A percentile compares a stretch with the other conserved stretches of the same genome.
phyloP scores from a whole-genome alignment of 2,888 invertebrate species.

The Trichogramma evanescens region DNA sequence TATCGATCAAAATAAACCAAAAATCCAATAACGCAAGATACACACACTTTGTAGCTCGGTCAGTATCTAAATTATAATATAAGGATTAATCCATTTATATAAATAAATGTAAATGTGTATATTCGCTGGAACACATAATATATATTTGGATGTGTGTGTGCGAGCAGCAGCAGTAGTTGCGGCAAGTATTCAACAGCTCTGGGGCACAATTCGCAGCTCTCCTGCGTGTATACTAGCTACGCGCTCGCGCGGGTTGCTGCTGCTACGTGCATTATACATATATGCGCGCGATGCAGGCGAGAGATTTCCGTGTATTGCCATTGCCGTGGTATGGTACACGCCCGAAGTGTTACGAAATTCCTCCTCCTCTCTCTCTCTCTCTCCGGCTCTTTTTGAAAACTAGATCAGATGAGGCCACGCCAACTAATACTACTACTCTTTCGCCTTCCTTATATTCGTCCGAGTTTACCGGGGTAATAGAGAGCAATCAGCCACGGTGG shows the following conservation, averaged over 20 bases:
- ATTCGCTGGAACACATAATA: not conserved
- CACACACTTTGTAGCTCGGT: no score
- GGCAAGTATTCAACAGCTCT: no score
- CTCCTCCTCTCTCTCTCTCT: not conserved
- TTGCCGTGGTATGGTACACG: slow-evolving; percentile 7
- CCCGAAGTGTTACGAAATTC: slow-evolving; percentile 20
- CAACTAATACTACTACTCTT: not conserved
- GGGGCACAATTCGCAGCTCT: no score
- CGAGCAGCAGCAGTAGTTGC: no score
- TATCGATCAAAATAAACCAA: no score
- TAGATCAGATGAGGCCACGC: slow-evolving; percentile 19
- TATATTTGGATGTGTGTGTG: no score
- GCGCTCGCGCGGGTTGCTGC: no score
- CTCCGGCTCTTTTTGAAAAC: slow-evolving; percentile 1
- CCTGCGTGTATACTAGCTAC: no score
- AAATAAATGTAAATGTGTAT: not conserved
- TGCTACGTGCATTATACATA: no score
- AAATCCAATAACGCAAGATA: no score
- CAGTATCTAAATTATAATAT: no score
- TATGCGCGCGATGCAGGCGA: slow-evolving; percentile 1
- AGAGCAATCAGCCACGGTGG: slow-evolving; percentile 12
- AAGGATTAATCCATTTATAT: not conserved
- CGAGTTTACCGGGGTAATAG: slow-evolving; percentile 4
- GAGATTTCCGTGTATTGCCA: slow-evolving; percentile 13
- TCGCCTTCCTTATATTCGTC: slow-evolving; percentile 20